Conservation (phyloP, 2,888 invertebrate genomes). For the Beris chalybata region DNA sequence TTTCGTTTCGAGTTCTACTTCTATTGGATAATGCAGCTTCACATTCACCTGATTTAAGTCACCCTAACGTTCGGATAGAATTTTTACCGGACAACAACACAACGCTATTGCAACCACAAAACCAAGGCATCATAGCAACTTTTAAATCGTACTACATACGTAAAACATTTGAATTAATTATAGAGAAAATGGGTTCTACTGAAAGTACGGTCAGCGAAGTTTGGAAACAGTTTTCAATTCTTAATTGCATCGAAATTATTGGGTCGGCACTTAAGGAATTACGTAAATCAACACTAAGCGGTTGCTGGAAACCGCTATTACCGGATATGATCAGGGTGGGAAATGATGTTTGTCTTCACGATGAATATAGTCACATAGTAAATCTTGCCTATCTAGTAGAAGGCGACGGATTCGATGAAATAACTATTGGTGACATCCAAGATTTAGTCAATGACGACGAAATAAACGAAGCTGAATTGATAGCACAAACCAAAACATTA, state of each 20-base stretch:
- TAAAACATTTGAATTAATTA: slow-evolving; percentile 19
- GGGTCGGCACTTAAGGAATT: slow-evolving; percentile 1
- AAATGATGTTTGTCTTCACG: too few relatives aligned
- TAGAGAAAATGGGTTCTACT: slow-evolving; percentile 15
- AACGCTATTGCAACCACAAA: slow-evolving; percentile 21
- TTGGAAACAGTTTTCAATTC: slow-evolving; percentile 16
- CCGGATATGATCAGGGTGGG: too few relatives aligned
- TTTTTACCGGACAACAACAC: slow-evolving; percentile 32
- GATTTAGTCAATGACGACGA: too few relatives aligned
- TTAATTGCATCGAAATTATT: slow-evolving; percentile 11
- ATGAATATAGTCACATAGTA: too few relatives aligned
- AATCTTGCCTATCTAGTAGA: too few relatives aligned
- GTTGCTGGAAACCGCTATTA: too few relatives aligned
- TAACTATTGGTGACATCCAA: too few relatives aligned
- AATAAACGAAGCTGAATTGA: too few relatives aligned
- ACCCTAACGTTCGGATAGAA: slow-evolving; percentile 23
- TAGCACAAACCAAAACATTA: too few relatives aligned
- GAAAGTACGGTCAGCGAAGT: slow-evolving; percentile 6
- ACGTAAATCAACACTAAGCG: slow-evolving; percentile 3
- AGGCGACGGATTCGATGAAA: too few relatives aligned
- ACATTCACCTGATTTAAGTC: slow-evolving; percentile 21
- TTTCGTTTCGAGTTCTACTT: too few relatives aligned
- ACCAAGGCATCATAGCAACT: slow-evolving; percentile 29
- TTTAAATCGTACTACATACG: slow-evolving; percentile 29
- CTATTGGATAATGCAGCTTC: slow-evolving; percentile 28